Evolutionary conservation across 1,140 invertebrate genomes (phyloP), one percentile per base, ranked within the genome.

Genomic region (Drosophila asahinai): DNA sequence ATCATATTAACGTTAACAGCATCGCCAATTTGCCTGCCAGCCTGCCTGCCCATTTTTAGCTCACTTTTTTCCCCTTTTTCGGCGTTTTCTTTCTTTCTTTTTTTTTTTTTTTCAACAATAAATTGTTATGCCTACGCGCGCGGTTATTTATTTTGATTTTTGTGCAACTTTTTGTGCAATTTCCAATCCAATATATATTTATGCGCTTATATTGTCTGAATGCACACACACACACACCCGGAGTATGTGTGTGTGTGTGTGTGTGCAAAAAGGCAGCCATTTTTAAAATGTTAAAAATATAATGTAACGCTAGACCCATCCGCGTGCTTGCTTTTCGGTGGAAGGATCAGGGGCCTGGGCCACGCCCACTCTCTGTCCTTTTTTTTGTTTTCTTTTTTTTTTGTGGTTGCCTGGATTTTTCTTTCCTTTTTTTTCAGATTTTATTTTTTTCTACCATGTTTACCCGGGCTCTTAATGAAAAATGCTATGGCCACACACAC

Each of bases 201-300:
- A 63, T 72, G 62, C 59, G 68, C 64, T 76, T 64, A 61, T 64
- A 73, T 73, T 73, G 70, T 72, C 70, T 59, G 67, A 71, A 68
- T 71, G 48, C 51, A 64, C 25, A 72, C 30, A 48, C 57, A 60
- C 40, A 60, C 40, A 62, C 42, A 22, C 27, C 17, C 30, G 17
- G 25, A 64, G n/a, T 45, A 27, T 60, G 40, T 60, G 45, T 52
- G 49, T 36, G 33, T 55, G n/a, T n/a, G n/a, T n/a, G 60, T 64
- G 67, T 78, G 61, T 62, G 55, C 55, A 81, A 68, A 80, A 80
- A 75, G 64, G 47, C 61, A 42, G 49, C 47, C 65, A 74, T 81
- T 84, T 81, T 84, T 80, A 77, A 84, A 86, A 86, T 81, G 83
- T 84, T 86, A 80, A 77, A 86, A 86, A 84, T 81, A 84, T 84